Evolutionary conservation across 1,140 invertebrate genomes (phyloP).

Genomic region (Drosophila micromelanica): DNA sequence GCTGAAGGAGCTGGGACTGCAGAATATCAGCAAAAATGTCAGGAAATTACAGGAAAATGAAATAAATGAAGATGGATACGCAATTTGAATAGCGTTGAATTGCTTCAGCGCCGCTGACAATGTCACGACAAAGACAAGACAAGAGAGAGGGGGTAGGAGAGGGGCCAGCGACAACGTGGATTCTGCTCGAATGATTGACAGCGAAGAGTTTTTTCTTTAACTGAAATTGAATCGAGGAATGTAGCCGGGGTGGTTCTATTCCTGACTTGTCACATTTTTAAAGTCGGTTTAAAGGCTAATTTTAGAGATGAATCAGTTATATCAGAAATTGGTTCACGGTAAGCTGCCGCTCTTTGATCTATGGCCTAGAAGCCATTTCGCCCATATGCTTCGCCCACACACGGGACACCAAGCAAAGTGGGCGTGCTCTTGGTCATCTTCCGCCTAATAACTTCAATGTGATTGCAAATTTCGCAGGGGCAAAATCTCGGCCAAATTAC

Average conservation of each 20-base stretch:
- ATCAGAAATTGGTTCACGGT: no score
- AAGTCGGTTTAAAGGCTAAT: background rate
- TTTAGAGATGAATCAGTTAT: background rate
- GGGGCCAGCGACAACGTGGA: background rate
- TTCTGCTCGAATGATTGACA: background rate
- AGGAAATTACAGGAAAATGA: slow-evolving; percentile 83
- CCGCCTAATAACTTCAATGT: background rate
- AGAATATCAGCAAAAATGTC: slow-evolving; percentile 73
- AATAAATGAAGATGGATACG: slow-evolving; percentile 83
- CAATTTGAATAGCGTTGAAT: slow-evolving; percentile 79
- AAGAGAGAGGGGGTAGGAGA: background rate
- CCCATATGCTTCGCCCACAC: no score
- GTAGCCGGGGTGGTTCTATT: background rate
- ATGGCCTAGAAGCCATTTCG: no score
- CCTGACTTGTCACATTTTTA: background rate
- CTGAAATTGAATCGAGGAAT: background rate
- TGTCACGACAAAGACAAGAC: slow-evolving; percentile 2
- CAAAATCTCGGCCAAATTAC: slow-evolving; percentile 38
- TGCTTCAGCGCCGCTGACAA: slow-evolving; percentile 68
- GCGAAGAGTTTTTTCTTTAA: slow-evolving; percentile 1
- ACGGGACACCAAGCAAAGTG: background rate
- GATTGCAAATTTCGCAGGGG: slow-evolving; percentile 6
- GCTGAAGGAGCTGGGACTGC: slow-evolving; percentile 27
- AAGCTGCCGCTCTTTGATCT: no score
- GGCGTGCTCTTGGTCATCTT: background rate